Evolutionary conservation across 23 tunicate species (phyloP), one percentile per base, ranked within the genome.

Genomic region (Botrylloides violaceus): DNA sequence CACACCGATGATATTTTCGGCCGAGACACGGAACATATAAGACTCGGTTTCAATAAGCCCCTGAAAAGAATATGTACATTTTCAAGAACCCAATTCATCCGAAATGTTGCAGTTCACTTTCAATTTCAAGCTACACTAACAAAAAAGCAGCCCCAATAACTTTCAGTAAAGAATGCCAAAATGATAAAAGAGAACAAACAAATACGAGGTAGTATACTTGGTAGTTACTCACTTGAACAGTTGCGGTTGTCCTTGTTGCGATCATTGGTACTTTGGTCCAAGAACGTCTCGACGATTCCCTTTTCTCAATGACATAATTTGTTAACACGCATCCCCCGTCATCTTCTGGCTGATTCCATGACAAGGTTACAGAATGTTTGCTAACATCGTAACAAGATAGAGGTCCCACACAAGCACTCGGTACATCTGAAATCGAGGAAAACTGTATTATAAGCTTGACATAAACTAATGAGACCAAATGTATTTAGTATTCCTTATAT

Each of bases 201-300:
- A n/a, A n/a, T n/a, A n/a, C n/a, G n/a, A n/a, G n/a, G n/a, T n/a
- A n/a, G n/a, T n/a, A n/a, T n/a, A 47, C 12, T 47, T 12, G 18
- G 15, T 18, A 60, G 15, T 29, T 15, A 27, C 70, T 5, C 33
- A 68, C 74, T 30, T 73, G 90, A 29, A 89, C 88, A 32, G 83
- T 84, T n/a, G 88, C 88, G 3, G 83, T 59, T 30, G 97, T 82
- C 61, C 97, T 55, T 15, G 97, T 89, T 29, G 78, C 87, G 0
- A 85, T 77, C 97, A 89, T 83, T 3, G 90, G 81, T 3, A 89
- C 89, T 19, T 65, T 64, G 22, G 97, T 89, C 97, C 97, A 89
- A 33, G 97, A 89, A 74, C 97, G 37, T 58, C 97, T 47, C 3
- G 97, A 89, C 12, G 97, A 89, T 58, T 88, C 96, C 35, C 96